A percentile compares a stretch with the other conserved stretches of the same genome.
Conservation (phyloP, 2,888 invertebrate species). For the Icerya purchasi region DNA sequence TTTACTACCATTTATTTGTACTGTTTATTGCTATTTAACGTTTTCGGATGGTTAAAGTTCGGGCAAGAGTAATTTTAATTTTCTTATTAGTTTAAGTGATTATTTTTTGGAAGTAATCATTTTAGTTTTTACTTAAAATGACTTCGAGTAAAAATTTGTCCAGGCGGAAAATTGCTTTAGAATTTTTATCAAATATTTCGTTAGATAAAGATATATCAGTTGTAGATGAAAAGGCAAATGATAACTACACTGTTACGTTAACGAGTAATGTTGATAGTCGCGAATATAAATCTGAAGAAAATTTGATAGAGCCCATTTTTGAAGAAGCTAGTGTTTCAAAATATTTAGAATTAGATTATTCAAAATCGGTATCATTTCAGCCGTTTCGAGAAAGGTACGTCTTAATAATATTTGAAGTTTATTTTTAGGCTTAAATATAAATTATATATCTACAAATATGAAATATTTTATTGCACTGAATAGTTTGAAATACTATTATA, state of each 20-base stretch:
- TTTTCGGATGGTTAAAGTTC: no score
- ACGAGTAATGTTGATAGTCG: constrained; percentile 4
- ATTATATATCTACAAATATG: no score
- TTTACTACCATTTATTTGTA: no score
- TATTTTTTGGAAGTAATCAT: no score
- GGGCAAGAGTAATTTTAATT: no score
- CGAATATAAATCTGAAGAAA: constrained; percentile 4
- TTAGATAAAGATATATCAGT: constrained; percentile 42
- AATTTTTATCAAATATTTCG: constrained; percentile 86
- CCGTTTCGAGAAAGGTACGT: constrained; percentile 11
- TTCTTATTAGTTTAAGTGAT: no score
- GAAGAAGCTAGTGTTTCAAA: constrained; percentile 6
- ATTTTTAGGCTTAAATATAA: no score
- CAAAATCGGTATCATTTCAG: not conserved
- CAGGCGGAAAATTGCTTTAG: constrained; percentile 69
- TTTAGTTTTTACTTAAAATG: no score
- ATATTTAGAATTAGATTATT: constrained; percentile 6
- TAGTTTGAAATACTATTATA: no score
- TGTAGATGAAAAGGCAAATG: constrained; percentile 10
- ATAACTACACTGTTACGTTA: constrained; percentile 10
- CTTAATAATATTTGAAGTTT: not conserved
- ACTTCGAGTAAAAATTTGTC: not conserved
- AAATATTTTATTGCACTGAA: no score
- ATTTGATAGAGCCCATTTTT: constrained; percentile 1
- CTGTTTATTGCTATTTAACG: no score